Percentiles rank a stretch among this genome's conserved stretches.
Conservation (phyloP, 2,888 invertebrate species). For the Ferrisia virgata region DNA sequence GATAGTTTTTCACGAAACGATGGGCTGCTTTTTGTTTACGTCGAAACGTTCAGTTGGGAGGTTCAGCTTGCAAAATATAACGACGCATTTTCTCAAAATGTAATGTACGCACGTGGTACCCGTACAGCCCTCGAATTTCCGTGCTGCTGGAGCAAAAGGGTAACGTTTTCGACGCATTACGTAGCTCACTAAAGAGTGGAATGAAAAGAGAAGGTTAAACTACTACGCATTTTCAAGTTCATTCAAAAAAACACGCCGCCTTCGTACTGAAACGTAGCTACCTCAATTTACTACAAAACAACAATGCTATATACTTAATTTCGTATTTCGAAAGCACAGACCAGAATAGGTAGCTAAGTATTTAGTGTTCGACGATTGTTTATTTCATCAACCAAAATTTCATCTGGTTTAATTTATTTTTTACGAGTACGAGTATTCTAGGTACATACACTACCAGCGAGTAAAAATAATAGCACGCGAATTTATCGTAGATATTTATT, state of each 20-base stretch:
- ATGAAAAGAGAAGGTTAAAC: not conserved
- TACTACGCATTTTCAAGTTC: constrained; percentile 14
- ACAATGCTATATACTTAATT: too few species aligned
- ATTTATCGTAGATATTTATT: not conserved
- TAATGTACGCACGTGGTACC: too few species aligned
- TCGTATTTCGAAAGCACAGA: too few species aligned
- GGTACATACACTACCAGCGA: too few species aligned
- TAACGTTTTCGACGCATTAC: not conserved
- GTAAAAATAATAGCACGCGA: not conserved
- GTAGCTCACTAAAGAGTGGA: not conserved
- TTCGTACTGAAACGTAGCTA: not conserved
- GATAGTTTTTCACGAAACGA: not conserved
- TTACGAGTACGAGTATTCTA: not conserved
- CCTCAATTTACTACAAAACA: too few species aligned
- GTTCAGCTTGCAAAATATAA: not conserved
- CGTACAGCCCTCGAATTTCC: not conserved
- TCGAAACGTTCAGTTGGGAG: not conserved
- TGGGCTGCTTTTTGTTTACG: not conserved
- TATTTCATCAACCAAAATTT: not conserved
- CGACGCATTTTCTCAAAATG: not conserved
- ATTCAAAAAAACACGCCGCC: not conserved
- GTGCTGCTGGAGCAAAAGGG: not conserved
- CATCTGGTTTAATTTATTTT: not conserved
- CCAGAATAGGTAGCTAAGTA: not conserved
- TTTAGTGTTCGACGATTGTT: not conserved